A percentile compares a stretch with the other conserved stretches of the same genome.
These are phyloP conservation scores for Emydocephalus ijimae DNA, from an alignment of 2,113 vertebrate species.

Conservation along the genomic window DNA sequence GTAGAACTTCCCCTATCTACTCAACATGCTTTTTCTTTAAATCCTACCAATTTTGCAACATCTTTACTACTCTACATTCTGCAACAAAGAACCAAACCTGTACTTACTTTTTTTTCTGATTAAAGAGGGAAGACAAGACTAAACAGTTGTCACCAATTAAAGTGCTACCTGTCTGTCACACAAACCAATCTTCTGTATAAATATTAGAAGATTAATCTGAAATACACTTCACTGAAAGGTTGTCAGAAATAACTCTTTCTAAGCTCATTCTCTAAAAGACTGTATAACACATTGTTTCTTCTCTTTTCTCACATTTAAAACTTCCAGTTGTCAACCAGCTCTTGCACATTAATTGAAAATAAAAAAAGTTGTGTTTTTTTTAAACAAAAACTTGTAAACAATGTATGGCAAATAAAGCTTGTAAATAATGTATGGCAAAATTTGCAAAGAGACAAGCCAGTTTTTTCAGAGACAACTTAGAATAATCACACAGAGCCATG, in stretches of 20 bases:
- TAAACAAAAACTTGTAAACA: not conserved
- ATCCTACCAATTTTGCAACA: slow-evolving; percentile 17
- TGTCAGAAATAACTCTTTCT: slow-evolving; percentile 44
- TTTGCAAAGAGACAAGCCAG: not conserved
- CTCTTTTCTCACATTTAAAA: not conserved
- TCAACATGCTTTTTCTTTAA: not conserved
- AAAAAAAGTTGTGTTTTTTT: not conserved
- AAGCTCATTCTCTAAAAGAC: slow-evolving; percentile 14
- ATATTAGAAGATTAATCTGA: slow-evolving; percentile 49
- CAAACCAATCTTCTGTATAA: slow-evolving; percentile 37
- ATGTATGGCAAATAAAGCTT: slow-evolving; percentile 39
- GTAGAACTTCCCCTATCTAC: not conserved
- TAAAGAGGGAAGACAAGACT: slow-evolving; percentile 33
- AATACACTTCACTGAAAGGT: slow-evolving; percentile 36
- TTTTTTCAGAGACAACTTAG: not conserved
- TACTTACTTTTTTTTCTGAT: slow-evolving; percentile 43
- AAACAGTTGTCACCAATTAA: slow-evolving; percentile 50
- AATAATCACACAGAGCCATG: not conserved
- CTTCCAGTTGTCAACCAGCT: not conserved
- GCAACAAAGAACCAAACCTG: slow-evolving; percentile 1
- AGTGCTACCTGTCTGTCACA: slow-evolving; percentile 46
- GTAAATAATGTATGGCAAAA: slow-evolving; percentile 51
- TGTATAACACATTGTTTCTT: slow-evolving; percentile 7
- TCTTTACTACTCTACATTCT: not conserved
- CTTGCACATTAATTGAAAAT: not conserved